These are phyloP conservation scores for Scomberomorus guttatus DNA, from an alignment of 2,797 vertebrate genomes.

Conservation along the genomic window DNA sequence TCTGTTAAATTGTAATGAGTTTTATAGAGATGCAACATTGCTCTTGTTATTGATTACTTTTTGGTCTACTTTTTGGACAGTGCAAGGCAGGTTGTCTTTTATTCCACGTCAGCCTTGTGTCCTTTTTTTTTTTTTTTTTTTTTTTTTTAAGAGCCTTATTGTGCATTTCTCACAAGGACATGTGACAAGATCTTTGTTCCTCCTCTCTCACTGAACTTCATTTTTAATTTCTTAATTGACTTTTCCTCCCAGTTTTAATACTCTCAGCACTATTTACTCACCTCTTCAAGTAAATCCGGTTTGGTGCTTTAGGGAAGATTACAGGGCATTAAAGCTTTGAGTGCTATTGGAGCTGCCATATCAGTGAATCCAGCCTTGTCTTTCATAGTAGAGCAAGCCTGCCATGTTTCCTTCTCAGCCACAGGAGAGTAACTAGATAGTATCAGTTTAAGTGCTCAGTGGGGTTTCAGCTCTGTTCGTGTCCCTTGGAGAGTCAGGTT, in stretches of 20 bases:
- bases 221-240: constrained; percentile 71
- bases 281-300: constrained; percentile 63
- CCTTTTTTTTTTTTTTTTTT: background rate
- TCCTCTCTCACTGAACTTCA: constrained; percentile 5
- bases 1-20: constrained; percentile 72
- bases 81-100: constrained; percentile 54
- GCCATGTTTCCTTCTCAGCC: constrained; percentile 49
- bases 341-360: constrained; percentile 61
- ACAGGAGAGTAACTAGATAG: constrained; percentile 56
- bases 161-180: constrained; percentile 7
- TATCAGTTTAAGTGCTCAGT: constrained; percentile 54
- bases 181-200: constrained; percentile 26
- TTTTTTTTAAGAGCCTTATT: constrained; percentile 21
- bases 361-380: constrained; percentile 48
- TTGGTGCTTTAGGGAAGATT: constrained; percentile 68
- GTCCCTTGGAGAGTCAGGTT: constrained; percentile 47
- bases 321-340: constrained; percentile 66
- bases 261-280: constrained; percentile 60
- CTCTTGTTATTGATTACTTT: constrained; percentile 62
- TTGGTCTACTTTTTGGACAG: constrained; percentile 54
- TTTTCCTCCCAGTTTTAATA: constrained; percentile 71
- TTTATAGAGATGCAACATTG: constrained; percentile 62
- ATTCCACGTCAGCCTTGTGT: constrained; percentile 36
- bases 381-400: constrained; percentile 38
- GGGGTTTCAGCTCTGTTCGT: constrained; percentile 27